These are phyloP conservation scores for Hartigia nigra DNA, from an alignment of 2,888 invertebrate species.

Conservation along the genomic window DNA sequence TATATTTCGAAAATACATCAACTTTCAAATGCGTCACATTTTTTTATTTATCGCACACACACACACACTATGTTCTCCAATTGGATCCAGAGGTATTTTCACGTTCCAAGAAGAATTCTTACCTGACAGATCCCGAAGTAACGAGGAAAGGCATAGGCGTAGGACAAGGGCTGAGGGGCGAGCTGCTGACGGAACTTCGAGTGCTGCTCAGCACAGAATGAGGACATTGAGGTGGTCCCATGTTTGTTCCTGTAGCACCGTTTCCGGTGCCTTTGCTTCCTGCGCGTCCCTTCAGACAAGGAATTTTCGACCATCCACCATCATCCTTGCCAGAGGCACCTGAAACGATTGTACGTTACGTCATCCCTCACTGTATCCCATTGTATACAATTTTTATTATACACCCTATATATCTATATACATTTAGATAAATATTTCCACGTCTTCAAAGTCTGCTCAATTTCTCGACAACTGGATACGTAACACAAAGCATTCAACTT, in stretches of 20 bases:
- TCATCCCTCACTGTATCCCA: background rate
- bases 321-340: slow-evolving; percentile 50
- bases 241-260: slow-evolving; percentile 64
- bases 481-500: background rate
- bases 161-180: slow-evolving; percentile 77
- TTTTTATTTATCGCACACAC: background rate
- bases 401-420: background rate
- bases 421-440: background rate
- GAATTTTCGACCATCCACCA: slow-evolving; percentile 57
- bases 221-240: slow-evolving; percentile 77
- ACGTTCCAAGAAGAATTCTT: slow-evolving; percentile 52
- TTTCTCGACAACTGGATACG: no score
- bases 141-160: slow-evolving; percentile 82
- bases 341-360: slow-evolving; percentile 26
- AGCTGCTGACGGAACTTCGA: slow-evolving; percentile 73
- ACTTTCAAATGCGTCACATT: background rate
- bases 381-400: background rate
- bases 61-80: no score
- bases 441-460: no score
- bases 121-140: slow-evolving; percentile 79
- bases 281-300: slow-evolving; percentile 52
- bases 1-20: no score
- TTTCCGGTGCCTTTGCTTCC: slow-evolving; percentile 62
- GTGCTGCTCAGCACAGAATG: slow-evolving; percentile 79
- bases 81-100: background rate